phyloP scores from a whole-genome alignment of 1,140 invertebrate species.

The Listronotus oregonensis region DNA sequence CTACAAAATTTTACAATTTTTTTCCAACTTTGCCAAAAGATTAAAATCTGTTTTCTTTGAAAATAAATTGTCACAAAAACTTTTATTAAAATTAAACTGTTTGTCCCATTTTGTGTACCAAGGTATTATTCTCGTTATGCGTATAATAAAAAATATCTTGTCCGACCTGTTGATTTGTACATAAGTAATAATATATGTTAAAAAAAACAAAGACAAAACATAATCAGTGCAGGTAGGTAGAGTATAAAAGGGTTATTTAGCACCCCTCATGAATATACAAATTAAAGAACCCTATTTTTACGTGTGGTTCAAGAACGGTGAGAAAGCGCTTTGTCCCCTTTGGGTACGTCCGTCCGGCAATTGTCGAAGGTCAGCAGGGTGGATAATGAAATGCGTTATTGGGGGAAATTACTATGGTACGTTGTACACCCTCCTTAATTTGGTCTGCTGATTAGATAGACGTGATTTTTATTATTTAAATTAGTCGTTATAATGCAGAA shows the following conservation, averaged over 20 bases:
- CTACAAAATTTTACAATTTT: neutral
- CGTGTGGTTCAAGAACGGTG: conserved; percentile 4
- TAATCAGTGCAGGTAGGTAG: conserved; percentile 30
- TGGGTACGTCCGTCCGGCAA: conserved; percentile 31
- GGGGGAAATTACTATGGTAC: conserved; percentile 23
- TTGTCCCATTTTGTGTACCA: too few species aligned
- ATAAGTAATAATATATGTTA: neutral
- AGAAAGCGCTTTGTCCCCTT: conserved; percentile 30
- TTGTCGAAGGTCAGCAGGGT: conserved; percentile 29
- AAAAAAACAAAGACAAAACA: conserved; percentile 14
- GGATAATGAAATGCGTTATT: conserved; percentile 32
- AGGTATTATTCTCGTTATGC: too few species aligned
- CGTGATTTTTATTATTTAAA: conserved; percentile 17
- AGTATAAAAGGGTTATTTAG: conserved; percentile 28
- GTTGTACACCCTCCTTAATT: conserved; percentile 27
- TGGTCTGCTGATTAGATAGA: conserved; percentile 26
- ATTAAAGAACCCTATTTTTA: conserved; percentile 20
- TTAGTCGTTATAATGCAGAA: too few species aligned
- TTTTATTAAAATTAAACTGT: too few species aligned
- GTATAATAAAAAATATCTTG: too few species aligned
- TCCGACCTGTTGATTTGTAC: too few species aligned
- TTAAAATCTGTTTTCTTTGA: too few species aligned
- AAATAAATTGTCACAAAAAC: too few species aligned
- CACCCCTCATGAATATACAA: conserved; percentile 34
- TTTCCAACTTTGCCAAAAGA: too few species aligned